phyloP scores from a whole-genome alignment of 2,888 invertebrate genomes.

The Drosophila phalerata region DNA sequence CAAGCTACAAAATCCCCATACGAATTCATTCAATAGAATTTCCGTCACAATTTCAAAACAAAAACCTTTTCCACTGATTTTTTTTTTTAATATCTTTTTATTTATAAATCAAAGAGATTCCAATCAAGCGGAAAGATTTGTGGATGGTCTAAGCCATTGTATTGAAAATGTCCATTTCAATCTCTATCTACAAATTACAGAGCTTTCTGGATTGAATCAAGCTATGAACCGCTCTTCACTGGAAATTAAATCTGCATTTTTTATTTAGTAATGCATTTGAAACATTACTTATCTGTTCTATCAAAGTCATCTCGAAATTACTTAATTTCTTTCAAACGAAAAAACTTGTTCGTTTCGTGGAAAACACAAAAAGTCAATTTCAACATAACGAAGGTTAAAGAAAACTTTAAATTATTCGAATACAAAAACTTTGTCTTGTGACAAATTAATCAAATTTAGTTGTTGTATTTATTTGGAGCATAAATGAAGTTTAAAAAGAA shows the following conservation, averaged over 20 bases:
- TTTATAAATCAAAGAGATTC: conserved; percentile 20
- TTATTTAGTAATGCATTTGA: neutral
- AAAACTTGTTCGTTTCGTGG: conserved; percentile 11
- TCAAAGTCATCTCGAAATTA: neutral
- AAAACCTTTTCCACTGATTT: neutral
- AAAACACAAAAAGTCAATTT: conserved; percentile 9
- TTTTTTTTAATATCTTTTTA: conserved; percentile 14
- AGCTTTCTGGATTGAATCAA: neutral
- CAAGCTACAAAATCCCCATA: conserved; percentile 15
- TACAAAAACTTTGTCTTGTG: conserved; percentile 5
- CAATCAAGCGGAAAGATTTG: conserved; percentile 19
- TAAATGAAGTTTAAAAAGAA: conserved; percentile 9
- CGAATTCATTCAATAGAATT: conserved; percentile 12
- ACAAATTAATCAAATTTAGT: conserved; percentile 19
- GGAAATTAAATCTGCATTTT: neutral
- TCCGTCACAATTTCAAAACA: conserved; percentile 6
- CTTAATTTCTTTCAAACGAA: neutral
- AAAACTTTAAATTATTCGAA: neutral
- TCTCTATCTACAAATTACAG: neutral
- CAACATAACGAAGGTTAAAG: conserved; percentile 8
- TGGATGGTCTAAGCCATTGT: neutral
- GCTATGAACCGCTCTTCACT: neutral
- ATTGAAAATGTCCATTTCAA: conserved; percentile 3
- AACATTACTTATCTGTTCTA: neutral
- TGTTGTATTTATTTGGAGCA: conserved; percentile 12